phyloP scores from a whole-genome alignment of 2,888 invertebrate species.

The Auanema sp. region DNA sequence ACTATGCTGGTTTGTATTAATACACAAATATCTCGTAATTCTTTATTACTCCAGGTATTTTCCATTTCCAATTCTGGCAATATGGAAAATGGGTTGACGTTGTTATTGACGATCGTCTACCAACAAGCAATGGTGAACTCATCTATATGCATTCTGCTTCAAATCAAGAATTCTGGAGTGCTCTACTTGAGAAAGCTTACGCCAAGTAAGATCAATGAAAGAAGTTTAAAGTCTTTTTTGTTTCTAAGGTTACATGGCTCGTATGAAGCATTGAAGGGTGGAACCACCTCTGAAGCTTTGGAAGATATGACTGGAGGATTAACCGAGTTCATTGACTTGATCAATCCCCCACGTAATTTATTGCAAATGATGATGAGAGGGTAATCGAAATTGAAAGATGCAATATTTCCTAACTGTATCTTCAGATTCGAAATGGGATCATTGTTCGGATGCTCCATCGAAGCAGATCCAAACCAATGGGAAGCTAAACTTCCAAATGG shows the following conservation, averaged over 20 bases:
- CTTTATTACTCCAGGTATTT: slow-evolving; percentile 52
- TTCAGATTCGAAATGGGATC: slow-evolving; percentile 84
- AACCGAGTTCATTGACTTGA: slow-evolving; percentile 74
- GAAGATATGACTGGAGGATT: slow-evolving; percentile 85
- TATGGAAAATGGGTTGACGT: slow-evolving; percentile 78
- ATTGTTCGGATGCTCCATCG: slow-evolving; percentile 92
- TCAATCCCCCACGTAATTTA: slow-evolving; percentile 75
- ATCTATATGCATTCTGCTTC: slow-evolving; percentile 84
- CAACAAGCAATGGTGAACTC: slow-evolving; percentile 81
- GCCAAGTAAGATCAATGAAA: slow-evolving; percentile 74
- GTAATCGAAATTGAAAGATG: not conserved
- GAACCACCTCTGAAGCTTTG: slow-evolving; percentile 97
- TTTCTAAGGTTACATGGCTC: slow-evolving; percentile 79
- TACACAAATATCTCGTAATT: not conserved
- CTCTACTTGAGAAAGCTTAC: slow-evolving; percentile 90
- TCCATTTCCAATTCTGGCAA: slow-evolving; percentile 78
- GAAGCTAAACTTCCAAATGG: slow-evolving; percentile 83
- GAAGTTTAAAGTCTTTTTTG: not conserved
- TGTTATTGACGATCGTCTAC: slow-evolving; percentile 83
- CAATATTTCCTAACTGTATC: slow-evolving; percentile 3
- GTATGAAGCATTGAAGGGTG: slow-evolving; percentile 94
- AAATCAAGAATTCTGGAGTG: slow-evolving; percentile 92
- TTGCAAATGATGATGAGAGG: slow-evolving; percentile 49
- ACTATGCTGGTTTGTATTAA: slow-evolving; percentile 78
- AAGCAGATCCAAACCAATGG: slow-evolving; percentile 81